These are phyloP conservation scores for Ectobius pallidus DNA, from an alignment of 2,888 invertebrate species.

Conservation along the genomic window DNA sequence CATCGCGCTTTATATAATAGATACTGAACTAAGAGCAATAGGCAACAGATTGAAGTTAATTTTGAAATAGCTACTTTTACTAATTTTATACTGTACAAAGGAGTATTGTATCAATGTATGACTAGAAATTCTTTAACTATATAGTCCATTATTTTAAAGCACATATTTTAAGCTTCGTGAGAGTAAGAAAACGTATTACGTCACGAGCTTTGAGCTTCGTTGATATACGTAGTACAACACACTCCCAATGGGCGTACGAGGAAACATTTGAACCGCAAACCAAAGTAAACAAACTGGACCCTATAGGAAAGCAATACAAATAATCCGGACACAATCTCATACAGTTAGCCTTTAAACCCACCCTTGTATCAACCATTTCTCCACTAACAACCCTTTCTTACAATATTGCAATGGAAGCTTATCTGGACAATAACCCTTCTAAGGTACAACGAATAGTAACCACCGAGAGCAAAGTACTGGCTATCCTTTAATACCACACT, in stretches of 20 bases:
- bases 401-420: background rate
- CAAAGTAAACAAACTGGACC: background rate
- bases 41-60: too few relatives aligned
- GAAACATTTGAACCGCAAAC: background rate
- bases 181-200: too few relatives aligned
- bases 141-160: too few relatives aligned
- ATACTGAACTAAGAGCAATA: too few relatives aligned
- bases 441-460: background rate
- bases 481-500: background rate
- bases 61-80: too few relatives aligned
- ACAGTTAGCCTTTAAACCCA: background rate
- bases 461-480: background rate
- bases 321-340: background rate
- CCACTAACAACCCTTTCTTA: background rate
- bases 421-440: slow-evolving; percentile 1
- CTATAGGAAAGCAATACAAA: background rate
- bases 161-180: too few relatives aligned
- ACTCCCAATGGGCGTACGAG: background rate
- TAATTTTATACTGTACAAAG: too few relatives aligned
- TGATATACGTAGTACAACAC: too few relatives aligned
- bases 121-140: too few relatives aligned
- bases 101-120: too few relatives aligned
- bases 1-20: too few relatives aligned
- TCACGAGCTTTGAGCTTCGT: too few relatives aligned
- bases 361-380: background rate